These are phyloP conservation scores for Lycophotia porphyrea DNA, from an alignment of 2,888 invertebrate genomes.

Conservation along the genomic window DNA sequence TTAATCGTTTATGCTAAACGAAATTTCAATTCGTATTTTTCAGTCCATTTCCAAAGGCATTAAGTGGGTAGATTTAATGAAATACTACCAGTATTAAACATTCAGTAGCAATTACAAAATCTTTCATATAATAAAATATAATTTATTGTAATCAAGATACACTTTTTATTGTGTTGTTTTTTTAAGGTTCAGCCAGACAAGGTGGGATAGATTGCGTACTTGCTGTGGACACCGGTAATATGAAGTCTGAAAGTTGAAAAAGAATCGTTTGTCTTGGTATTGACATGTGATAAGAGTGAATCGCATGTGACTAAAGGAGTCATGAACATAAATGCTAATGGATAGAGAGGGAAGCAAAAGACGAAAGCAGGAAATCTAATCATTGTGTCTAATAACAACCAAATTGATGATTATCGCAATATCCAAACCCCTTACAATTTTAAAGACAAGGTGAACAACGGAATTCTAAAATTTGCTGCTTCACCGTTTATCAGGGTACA, in stretches of 20 bases:
- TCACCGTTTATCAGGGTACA: not conserved
- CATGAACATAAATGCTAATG: not conserved
- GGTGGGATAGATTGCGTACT: not conserved
- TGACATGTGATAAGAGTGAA: not conserved
- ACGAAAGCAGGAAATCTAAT: not conserved
- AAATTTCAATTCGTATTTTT: conserved; percentile 63
- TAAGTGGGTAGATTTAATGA: conserved; percentile 39
- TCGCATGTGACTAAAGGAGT: not conserved
- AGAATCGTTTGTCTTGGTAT: too few species aligned
- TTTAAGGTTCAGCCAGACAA: not conserved
- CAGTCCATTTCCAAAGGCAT: conserved; percentile 54
- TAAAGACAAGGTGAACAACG: not conserved
- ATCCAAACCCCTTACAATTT: not conserved
- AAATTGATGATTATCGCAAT: not conserved
- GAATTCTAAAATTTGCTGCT: not conserved
- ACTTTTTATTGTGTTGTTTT: not conserved
- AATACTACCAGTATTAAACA: conserved; percentile 16
- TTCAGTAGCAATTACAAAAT: conserved; percentile 16
- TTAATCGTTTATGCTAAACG: conserved; percentile 60
- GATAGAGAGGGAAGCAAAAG: not conserved
- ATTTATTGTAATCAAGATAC: conserved; percentile 4
- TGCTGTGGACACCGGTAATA: not conserved
- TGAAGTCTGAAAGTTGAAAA: not conserved
- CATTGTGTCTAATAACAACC: not conserved
- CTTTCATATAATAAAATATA: not conserved